phyloP scores from a whole-genome alignment of 2,113 vertebrate species.

The Diglossa brunneiventris region DNA sequence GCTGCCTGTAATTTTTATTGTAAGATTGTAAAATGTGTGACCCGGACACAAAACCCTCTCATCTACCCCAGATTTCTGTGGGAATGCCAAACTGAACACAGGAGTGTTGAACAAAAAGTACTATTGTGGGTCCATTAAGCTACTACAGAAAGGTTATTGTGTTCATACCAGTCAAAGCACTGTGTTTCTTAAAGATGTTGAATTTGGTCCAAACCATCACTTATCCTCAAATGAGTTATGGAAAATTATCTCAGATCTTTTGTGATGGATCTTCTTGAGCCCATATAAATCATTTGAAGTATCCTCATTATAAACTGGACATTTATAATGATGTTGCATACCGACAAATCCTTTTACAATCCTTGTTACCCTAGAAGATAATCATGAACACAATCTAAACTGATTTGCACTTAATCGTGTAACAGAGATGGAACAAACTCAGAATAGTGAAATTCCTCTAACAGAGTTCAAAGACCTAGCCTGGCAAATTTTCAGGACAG shows the following conservation, averaged over 20 bases:
- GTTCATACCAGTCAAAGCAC: not conserved
- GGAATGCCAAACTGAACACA: slow-evolving; percentile 14
- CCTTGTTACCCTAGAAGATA: not conserved
- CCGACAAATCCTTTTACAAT: not conserved
- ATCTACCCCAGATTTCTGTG: slow-evolving; percentile 25
- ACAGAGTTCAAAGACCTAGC: not conserved
- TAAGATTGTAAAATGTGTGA: slow-evolving; percentile 16
- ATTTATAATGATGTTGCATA: not conserved
- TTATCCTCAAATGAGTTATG: not conserved
- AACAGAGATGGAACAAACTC: not conserved
- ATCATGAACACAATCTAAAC: not conserved
- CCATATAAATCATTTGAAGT: not conserved
- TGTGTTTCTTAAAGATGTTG: not conserved
- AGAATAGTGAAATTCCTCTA: not conserved
- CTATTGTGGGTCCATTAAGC: not conserved
- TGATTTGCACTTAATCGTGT: not conserved
- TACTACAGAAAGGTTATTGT: slow-evolving; percentile 55
- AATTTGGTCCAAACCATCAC: slow-evolving; percentile 7
- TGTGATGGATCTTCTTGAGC: not conserved
- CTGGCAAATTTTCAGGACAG: not conserved
- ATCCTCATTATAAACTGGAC: not conserved
- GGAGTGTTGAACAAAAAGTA: slow-evolving; percentile 20
- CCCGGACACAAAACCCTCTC: not conserved
- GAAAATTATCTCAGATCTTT: slow-evolving; percentile 29
- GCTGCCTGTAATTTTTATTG: slow-evolving; percentile 38